Evolutionary conservation across 30 jellyfish, hydroid and myxozoan species (phyloP).

Genomic region (Turritopsis rubra): DNA sequence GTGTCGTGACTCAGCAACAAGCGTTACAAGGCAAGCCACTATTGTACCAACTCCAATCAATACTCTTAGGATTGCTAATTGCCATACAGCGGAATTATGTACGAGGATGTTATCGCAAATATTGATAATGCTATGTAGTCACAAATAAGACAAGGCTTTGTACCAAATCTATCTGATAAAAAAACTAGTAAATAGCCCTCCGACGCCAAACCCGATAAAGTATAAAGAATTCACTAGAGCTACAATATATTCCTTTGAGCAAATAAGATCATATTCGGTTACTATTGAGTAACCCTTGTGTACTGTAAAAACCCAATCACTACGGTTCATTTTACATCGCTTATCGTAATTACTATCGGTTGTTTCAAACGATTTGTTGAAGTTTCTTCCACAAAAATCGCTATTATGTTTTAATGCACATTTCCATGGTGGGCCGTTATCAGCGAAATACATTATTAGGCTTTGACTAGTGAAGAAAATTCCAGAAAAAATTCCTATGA

Average conservation of each 20-base stretch:
- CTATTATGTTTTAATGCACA: neutral
- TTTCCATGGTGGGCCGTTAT: neutral
- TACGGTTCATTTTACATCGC: conserved; percentile 13
- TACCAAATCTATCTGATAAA: conserved; percentile 1
- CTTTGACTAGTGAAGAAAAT: neutral
- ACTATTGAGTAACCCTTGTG: neutral
- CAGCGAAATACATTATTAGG: conserved; percentile 2
- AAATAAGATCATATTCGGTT: conserved; percentile 22
- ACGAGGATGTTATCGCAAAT: conserved; percentile 2
- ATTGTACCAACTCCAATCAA: conserved; percentile 9
- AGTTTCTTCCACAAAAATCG: neutral
- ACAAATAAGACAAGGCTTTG: neutral
- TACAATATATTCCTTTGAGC: neutral
- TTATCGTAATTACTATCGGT: neutral
- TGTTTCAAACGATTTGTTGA: neutral
- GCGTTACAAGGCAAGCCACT: neutral
- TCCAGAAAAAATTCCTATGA: neutral
- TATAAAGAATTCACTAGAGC: neutral
- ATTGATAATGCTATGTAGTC: neutral
- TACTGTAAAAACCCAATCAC: conserved; percentile 11
- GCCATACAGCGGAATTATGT: conserved; percentile 12
- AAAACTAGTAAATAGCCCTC: neutral
- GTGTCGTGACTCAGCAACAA: neutral
- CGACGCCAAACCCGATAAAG: conserved; percentile 14
- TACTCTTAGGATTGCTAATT: neutral